Percentiles rank a stretch among this genome's conserved stretches.
These are phyloP conservation scores for Selene dorsalis DNA, from an alignment of 2,797 vertebrate species.

Conservation along the genomic window DNA sequence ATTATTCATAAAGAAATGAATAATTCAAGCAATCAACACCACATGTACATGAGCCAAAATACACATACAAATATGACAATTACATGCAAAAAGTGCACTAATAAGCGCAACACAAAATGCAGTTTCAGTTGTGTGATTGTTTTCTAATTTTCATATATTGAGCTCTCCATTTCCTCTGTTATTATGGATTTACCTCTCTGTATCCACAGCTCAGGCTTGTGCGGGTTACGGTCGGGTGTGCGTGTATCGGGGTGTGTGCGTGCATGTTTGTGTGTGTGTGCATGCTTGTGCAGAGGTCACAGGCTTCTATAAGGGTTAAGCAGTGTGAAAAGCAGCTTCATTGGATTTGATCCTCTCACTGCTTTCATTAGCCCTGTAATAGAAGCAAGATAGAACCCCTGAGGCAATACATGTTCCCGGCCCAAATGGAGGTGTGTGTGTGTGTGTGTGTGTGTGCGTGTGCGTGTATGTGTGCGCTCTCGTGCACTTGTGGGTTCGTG, in stretches of 20 bases:
- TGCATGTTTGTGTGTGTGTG: slow-evolving; percentile 8
- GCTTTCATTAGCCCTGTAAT: slow-evolving; percentile 71
- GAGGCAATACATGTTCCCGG: slow-evolving; percentile 60
- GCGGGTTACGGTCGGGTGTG: background rate
- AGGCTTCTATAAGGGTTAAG: slow-evolving; percentile 57
- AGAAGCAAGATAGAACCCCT: slow-evolving; percentile 55
- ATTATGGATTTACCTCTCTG: background rate
- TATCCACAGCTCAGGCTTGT: background rate
- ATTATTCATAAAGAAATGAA: slow-evolving; percentile 68
- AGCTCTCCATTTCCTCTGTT: background rate
- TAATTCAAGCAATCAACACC: slow-evolving; percentile 68
- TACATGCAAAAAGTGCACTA: background rate
- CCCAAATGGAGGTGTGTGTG: slow-evolving; percentile 33
- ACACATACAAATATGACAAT: slow-evolving; percentile 18
- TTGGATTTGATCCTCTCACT: slow-evolving; percentile 68
- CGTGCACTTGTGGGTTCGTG: background rate
- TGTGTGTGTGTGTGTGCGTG: slow-evolving; percentile 21
- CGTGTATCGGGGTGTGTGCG: background rate
- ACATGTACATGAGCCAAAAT: slow-evolving; percentile 25
- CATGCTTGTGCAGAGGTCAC: slow-evolving; percentile 30
- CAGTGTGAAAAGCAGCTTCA: slow-evolving; percentile 60
- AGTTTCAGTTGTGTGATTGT: background rate
- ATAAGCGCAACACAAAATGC: background rate
- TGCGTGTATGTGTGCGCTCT: slow-evolving; percentile 1
- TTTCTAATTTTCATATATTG: background rate